Evolutionary conservation across 2,797 vertebrate genomes (phyloP).

Genomic region (Artibeus jamaicensis): DNA sequence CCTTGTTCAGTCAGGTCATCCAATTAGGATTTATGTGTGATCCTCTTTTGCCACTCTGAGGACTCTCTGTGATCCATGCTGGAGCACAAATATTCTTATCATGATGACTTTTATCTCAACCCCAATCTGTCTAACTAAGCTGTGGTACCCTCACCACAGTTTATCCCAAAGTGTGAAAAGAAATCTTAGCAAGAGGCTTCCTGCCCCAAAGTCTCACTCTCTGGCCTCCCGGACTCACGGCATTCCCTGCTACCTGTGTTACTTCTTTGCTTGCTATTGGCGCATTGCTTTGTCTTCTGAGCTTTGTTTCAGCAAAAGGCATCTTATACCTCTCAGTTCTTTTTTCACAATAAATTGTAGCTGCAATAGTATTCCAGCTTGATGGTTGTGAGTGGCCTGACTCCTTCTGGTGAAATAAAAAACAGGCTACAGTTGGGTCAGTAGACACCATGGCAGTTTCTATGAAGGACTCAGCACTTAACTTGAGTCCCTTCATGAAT

Average conservation of each 20-base stretch:
- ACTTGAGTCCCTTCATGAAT: neutral
- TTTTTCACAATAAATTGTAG: neutral
- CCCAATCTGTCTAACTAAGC: neutral
- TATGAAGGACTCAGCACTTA: neutral
- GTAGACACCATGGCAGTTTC: neutral
- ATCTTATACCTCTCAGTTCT: neutral
- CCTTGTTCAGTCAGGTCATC: conserved; percentile 65
- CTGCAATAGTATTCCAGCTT: neutral
- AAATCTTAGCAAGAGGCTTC: neutral
- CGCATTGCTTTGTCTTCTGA: neutral
- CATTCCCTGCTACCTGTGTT: neutral
- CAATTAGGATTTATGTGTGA: conserved; percentile 75
- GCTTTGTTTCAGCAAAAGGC: neutral
- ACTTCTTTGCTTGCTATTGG: neutral
- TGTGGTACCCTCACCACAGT: neutral
- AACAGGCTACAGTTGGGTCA: neutral
- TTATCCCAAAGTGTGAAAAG: neutral
- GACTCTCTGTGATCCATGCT: conserved; percentile 65
- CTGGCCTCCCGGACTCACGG: neutral
- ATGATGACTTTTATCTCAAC: conserved; percentile 56
- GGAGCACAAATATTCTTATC: conserved; percentile 55
- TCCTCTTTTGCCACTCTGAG: conserved; percentile 69
- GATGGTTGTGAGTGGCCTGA: neutral
- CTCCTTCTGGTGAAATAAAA: neutral
- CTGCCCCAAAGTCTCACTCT: neutral